Base-by-base conservation (phyloP, 2,888 invertebrate species). In the Clepsis dumicolana region DNA sequence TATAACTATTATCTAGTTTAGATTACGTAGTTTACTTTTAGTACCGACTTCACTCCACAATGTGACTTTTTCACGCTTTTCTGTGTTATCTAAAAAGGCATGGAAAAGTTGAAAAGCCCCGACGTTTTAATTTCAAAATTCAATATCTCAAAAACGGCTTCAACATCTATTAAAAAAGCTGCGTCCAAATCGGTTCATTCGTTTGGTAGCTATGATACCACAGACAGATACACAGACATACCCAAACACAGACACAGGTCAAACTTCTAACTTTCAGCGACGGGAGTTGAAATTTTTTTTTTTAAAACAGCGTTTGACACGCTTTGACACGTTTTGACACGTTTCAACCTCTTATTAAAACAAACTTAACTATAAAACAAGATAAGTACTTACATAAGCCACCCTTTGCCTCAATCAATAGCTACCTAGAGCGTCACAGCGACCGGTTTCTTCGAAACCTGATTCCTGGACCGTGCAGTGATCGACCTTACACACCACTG, bases 401-500 rank as follows among this genome's bases (percentile, higher is more conserved):
- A 44, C 57, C 57, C 57, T 57, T 57, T 38, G 21, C 65, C 41
- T 24, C 50, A 41, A n/a, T 32, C 50, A 65, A 65, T 61, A 61
- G 65, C 61, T 70, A 65, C 59, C 29, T 35, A 57, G 38, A 62
- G 67, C 64, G 63, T 24, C 63, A 67, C 64, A 50, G 60, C 68
- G 52, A 68, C 59, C 69, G 61, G 69, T 61, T 68, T 70, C 73
- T 61, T 24, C 70, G 72, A 72, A 74, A 74, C 71, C 70, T 69
- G 74, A 74, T 72, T 73, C 64, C 59, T 59, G 66, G 72, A 75
- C 81, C 88, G 81, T 85, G 81, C 83, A 79, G 81, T 90, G 89
- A 90, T 90, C 89, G 88, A 84, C 78, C 83, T 90, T 88, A 88
- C 90, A 80, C 84, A 71, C 80, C 84, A 82, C 71, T 79, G 87